These are phyloP conservation scores for Arrhamphus sclerolepis DNA, from an alignment of 2,797 vertebrate genomes.

Conservation along the genomic window DNA sequence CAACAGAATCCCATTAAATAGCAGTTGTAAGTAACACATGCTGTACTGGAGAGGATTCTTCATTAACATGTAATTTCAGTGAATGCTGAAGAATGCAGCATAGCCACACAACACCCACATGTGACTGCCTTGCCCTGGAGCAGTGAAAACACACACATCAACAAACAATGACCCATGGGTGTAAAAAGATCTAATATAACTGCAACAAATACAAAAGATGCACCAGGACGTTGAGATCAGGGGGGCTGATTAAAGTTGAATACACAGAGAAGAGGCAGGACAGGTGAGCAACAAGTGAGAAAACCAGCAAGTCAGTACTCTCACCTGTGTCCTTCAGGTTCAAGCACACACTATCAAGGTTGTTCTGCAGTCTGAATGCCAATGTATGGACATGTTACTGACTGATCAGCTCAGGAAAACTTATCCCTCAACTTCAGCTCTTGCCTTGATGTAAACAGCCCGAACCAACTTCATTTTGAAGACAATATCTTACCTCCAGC, in stretches of 20 bases:
- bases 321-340: conserved; percentile 46
- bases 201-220: conserved; percentile 29
- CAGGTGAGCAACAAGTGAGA: neutral
- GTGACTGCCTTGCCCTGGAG: conserved; percentile 51
- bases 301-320: neutral
- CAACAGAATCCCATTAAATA: neutral
- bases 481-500: neutral
- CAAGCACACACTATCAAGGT: conserved; percentile 5
- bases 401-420: neutral
- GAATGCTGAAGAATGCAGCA: conserved; percentile 58
- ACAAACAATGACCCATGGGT: conserved; percentile 34
- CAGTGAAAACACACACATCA: conserved; percentile 11
- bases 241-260: neutral
- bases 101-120: conserved; percentile 44
- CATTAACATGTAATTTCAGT: conserved; percentile 40
- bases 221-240: conserved; percentile 10
- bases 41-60: neutral
- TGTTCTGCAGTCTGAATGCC: neutral
- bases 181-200: conserved; percentile 30
- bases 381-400: neutral
- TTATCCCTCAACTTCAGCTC: neutral
- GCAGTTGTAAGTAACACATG: neutral
- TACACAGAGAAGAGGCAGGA: neutral
- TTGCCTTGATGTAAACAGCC: neutral
- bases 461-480: neutral